Base-by-base conservation (phyloP, 1,140 invertebrate species). In the Elymnias hypermnestra region DNA sequence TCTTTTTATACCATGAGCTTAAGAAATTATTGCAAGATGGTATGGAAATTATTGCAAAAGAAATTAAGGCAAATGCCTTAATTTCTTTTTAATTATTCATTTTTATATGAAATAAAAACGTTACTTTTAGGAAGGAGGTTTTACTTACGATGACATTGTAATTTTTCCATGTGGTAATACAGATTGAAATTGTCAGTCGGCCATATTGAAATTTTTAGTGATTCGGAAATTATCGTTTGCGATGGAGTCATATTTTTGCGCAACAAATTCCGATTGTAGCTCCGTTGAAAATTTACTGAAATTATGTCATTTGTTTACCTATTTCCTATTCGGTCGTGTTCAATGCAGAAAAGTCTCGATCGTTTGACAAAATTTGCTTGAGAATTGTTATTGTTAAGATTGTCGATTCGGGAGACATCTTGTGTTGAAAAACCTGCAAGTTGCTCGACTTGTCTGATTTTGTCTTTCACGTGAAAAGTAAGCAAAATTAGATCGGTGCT, bases 191-290 rank as follows among this genome's bases (percentile, higher is more conserved):
- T 54, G 45, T 47, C 25, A 49, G 31, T 31, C 71, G 31, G 78
- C 81, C 82, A 85, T 85, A 70, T 85, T 85, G 58, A 68, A 73
- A 71, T 62, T 72, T 67, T 79, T 74, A 86, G 78, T 85, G 62
- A 75, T 72, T 79, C 67, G 59, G 57, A 72, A 83, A 85, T 79
- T 86, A 81, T 83, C 77, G 69, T 70, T 82, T 79, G 85, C 85
- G 66, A 87, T 87, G 85, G 85, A 86, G 83, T 83, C 81, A 73
- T 72, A 85, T 83, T 86, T 84, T 86, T 73, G 70, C 72, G 66
- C 72, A 72, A 73, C 74, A 69, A 79, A 73, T 72, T 75, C 71
- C 67, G 72, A 76, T 72, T 65, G 71, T 76, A 75, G 68, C 73
- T 74, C 73, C 59, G 66, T 76, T 74, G 81, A 66, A 63, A 72